These are phyloP conservation scores for Eulemur rubriventer DNA, from an alignment of 2,797 vertebrate genomes.

Conservation along the genomic window DNA sequence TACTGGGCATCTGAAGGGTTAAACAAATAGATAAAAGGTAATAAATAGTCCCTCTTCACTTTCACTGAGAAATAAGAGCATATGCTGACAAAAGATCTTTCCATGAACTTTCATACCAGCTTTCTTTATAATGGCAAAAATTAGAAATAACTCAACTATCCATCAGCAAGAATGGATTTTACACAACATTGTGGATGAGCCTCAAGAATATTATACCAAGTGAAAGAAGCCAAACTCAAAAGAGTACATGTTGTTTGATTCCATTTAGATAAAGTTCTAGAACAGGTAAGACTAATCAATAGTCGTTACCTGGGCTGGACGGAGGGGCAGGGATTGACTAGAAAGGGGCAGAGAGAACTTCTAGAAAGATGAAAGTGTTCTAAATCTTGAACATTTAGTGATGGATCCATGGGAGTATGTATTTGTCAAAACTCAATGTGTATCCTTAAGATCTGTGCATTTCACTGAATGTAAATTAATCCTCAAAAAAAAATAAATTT, in stretches of 20 bases:
- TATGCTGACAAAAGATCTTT: neutral
- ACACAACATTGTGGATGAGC: neutral
- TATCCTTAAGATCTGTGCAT: neutral
- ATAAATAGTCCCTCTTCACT: neutral
- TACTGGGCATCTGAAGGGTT: neutral
- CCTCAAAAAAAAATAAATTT: neutral
- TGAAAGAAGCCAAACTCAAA: neutral
- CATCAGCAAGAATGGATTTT: neutral
- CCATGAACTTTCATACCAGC: neutral
- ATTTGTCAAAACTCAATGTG: slow-evolving; percentile 17
- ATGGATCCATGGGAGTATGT: neutral
- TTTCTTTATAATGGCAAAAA: neutral
- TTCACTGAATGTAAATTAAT: neutral
- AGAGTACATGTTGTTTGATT: neutral
- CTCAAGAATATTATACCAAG: neutral
- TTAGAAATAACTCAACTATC: neutral
- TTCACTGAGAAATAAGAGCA: neutral
- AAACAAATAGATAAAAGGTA: neutral
- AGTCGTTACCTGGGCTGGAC: neutral
- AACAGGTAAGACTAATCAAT: neutral
- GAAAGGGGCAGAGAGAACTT: neutral
- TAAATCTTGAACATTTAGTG: neutral
- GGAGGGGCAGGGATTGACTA: neutral
- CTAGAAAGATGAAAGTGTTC: neutral
- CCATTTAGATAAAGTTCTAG: neutral